These are phyloP conservation scores for Dryomyza anilis DNA, from an alignment of 2,888 invertebrate species.

Conservation along the genomic window DNA sequence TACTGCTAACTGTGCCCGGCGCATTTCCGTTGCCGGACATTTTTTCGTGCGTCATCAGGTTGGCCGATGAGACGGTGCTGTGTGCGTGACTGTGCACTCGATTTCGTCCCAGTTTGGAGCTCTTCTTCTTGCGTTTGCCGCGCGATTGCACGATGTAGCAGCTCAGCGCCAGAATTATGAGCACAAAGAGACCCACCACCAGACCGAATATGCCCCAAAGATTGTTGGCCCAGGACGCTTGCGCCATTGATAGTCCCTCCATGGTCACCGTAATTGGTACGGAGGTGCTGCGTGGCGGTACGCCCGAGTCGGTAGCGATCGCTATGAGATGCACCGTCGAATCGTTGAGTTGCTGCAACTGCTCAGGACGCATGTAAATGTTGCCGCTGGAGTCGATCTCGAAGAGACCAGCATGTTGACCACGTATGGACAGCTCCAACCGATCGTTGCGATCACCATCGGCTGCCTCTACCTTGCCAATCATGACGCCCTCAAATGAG, in stretches of 20 bases:
- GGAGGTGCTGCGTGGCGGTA: conserved; percentile 77
- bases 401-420: conserved; percentile 68
- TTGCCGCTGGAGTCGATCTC: conserved; percentile 62
- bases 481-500: conserved; percentile 59
- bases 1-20: not conserved
- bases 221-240: conserved; percentile 62
- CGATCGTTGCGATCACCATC: conserved; percentile 83
- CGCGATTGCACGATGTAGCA: conserved; percentile 77
- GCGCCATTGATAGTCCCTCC: conserved; percentile 60
- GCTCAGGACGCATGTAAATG: conserved; percentile 67
- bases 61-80: conserved; percentile 58
- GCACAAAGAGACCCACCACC: conserved; percentile 73
- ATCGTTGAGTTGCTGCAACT: conserved; percentile 60
- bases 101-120: conserved; percentile 52
- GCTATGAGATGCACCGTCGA: conserved; percentile 78
- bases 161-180: conserved; percentile 76
- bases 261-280: conserved; percentile 73
- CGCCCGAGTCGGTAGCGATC: conserved; percentile 82
- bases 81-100: conserved; percentile 59
- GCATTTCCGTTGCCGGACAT: conserved; percentile 46
- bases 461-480: conserved; percentile 79
- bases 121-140: conserved; percentile 48
- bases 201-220: conserved; percentile 70
- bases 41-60: conserved; percentile 58
- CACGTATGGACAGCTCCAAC: conserved; percentile 73